These are phyloP conservation scores for Catocala nupta DNA, from an alignment of 2,888 invertebrate genomes.

Conservation along the genomic window DNA sequence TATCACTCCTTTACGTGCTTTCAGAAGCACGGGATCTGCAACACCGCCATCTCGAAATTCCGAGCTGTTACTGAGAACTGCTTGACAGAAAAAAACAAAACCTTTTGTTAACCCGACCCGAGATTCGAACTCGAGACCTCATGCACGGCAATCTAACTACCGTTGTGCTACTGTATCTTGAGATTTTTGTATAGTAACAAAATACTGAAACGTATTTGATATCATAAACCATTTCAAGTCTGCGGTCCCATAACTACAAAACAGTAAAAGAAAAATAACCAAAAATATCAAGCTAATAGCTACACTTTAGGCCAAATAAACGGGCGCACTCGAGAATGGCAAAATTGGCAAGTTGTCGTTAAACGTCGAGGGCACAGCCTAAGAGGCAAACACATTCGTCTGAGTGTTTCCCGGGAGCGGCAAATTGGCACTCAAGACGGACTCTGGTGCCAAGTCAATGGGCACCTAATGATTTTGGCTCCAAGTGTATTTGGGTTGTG, in stretches of 20 bases:
- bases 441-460: constrained; percentile 52
- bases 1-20: too few relatives aligned
- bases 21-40: too few relatives aligned
- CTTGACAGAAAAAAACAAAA: too few relatives aligned
- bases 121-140: too few relatives aligned
- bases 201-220: too few relatives aligned
- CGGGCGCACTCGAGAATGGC: constrained; percentile 62
- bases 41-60: too few relatives aligned
- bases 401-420: constrained; percentile 74
- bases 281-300: constrained; percentile 24
- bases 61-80: too few relatives aligned
- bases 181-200: too few relatives aligned
- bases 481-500: constrained; percentile 42
- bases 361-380: constrained; percentile 48
- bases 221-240: too few relatives aligned
- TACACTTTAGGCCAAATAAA: constrained; percentile 51
- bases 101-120: too few relatives aligned
- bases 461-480: constrained; percentile 61
- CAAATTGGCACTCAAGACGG: constrained; percentile 79
- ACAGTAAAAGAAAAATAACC: neutral
- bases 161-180: too few relatives aligned
- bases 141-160: too few relatives aligned
- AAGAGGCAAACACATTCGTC: constrained; percentile 74
- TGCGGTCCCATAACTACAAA: neutral
- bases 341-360: constrained; percentile 73